Evolutionary conservation across 1,140 invertebrate species (phyloP).

Genomic region (Camponotus vicinus): DNA sequence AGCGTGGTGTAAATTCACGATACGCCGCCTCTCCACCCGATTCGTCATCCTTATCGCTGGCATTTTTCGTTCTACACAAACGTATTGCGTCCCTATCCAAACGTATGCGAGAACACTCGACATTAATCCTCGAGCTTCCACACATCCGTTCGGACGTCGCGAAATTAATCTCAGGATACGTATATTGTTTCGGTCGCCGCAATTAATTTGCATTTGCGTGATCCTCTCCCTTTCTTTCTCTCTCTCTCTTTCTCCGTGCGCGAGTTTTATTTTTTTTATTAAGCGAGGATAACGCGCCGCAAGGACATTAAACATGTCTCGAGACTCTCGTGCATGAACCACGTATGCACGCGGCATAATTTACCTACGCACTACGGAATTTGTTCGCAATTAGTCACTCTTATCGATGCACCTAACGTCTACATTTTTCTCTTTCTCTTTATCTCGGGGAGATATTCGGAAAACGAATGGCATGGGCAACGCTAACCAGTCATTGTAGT

Average conservation of each 20-base stretch:
- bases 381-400: constrained; percentile 55
- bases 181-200: constrained; percentile 51
- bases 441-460: neutral
- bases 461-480: neutral
- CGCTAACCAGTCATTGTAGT: neutral
- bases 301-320: constrained; percentile 30
- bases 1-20: constrained; percentile 46
- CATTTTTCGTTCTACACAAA: constrained; percentile 23
- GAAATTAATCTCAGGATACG: constrained; percentile 60
- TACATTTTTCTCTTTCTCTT: neutral
- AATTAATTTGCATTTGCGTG: constrained; percentile 67
- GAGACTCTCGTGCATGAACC: constrained; percentile 19
- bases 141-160: constrained; percentile 37
- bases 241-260: neutral
- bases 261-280: constrained; percentile 5
- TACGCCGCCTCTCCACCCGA: constrained; percentile 41
- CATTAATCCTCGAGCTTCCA: constrained; percentile 47
- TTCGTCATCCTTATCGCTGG: constrained; percentile 57
- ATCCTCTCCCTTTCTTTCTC: neutral
- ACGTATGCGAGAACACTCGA: neutral
- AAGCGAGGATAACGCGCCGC: neutral
- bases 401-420: constrained; percentile 39
- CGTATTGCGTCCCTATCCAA: neutral
- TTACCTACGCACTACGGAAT: constrained; percentile 31
- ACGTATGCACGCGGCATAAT: constrained; percentile 23